phyloP scores from a whole-genome alignment of 2,797 vertebrate genomes.

The Anableps anableps region DNA sequence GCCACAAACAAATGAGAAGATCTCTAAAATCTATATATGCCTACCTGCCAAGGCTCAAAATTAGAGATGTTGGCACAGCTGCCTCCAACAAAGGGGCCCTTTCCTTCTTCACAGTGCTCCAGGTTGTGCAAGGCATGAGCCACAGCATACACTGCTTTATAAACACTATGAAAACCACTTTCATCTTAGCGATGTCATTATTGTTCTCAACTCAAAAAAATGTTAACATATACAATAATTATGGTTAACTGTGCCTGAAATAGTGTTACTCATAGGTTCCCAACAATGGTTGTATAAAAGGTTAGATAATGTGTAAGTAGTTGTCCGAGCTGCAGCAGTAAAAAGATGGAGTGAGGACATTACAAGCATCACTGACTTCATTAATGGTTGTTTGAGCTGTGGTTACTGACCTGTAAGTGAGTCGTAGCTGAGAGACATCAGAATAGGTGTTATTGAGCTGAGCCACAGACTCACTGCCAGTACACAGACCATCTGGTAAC shows the following conservation, averaged over 20 bases:
- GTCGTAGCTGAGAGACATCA: conserved; percentile 86
- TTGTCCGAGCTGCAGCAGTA: no score
- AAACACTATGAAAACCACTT: conserved; percentile 72
- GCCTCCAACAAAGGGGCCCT: conserved; percentile 75
- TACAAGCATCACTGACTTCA: not conserved
- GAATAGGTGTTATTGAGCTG: conserved; percentile 84
- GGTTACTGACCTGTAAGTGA: conserved; percentile 82
- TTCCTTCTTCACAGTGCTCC: conserved; percentile 71
- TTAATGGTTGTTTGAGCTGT: not conserved
- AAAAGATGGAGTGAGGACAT: not conserved
- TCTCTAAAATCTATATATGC: not conserved
- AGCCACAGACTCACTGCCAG: conserved; percentile 77
- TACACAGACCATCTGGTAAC: conserved; percentile 76
- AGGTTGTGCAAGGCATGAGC: conserved; percentile 85
- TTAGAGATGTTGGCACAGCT: conserved; percentile 79
- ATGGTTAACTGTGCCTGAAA: not conserved
- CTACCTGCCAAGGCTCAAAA: conserved; percentile 90
- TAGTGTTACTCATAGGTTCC: not conserved
- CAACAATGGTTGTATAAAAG: not conserved
- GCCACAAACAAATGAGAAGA: not conserved
- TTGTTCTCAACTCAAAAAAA: not conserved
- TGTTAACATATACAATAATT: not conserved
- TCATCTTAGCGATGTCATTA: not conserved
- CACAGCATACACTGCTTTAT: conserved; percentile 86
- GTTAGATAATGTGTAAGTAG: not conserved